phyloP scores from a whole-genome alignment of 2,113 vertebrate genomes.

The Axis porcinus region DNA sequence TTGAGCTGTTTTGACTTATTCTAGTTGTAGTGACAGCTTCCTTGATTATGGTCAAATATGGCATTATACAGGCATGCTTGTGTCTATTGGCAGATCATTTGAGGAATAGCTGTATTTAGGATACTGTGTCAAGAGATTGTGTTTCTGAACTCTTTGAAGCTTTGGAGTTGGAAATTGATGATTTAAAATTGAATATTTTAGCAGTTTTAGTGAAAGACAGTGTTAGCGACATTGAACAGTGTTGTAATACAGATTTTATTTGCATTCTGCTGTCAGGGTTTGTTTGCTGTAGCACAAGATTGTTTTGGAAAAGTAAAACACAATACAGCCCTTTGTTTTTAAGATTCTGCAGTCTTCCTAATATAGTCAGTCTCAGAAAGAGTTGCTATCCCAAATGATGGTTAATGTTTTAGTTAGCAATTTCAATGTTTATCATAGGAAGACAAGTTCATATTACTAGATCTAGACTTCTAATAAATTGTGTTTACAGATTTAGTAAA shows the following conservation, averaged over 20 bases:
- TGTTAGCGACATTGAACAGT: background rate
- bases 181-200: constrained; percentile 7
- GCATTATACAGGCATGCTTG: background rate
- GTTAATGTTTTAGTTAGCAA: background rate
- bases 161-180: background rate
- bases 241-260: background rate
- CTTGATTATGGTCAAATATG: background rate
- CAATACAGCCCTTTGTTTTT: background rate
- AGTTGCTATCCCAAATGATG: background rate
- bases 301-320: constrained; percentile 30
- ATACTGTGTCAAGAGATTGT: background rate
- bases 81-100: background rate
- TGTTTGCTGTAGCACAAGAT: background rate
- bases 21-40: background rate
- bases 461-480: background rate
- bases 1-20: constrained; percentile 6
- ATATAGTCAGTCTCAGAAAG: background rate
- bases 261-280: background rate
- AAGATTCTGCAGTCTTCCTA: background rate
- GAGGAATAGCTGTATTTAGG: constrained; percentile 1
- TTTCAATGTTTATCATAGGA: background rate
- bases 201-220: background rate
- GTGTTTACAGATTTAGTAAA: background rate
- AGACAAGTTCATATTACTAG: background rate
- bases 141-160: background rate